Evolutionary conservation across 2,797 vertebrate genomes (phyloP).

Genomic region (Pipistrellus pipistrellus): DNA sequence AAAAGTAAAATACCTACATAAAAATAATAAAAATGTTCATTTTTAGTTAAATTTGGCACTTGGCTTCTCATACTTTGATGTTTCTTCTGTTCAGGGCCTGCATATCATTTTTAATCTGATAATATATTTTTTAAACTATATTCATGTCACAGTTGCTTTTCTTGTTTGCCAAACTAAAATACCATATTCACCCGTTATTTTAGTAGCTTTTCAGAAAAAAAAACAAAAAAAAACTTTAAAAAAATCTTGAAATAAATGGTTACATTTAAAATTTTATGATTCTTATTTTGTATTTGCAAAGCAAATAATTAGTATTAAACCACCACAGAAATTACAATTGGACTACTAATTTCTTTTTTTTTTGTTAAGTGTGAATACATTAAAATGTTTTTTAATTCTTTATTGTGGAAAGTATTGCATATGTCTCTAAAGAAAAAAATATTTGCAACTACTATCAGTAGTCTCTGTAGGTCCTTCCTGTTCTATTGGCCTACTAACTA

Average conservation of each 20-base stretch:
- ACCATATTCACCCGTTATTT: slow-evolving; percentile 48
- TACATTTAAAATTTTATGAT: slow-evolving; percentile 52
- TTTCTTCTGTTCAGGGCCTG: not conserved
- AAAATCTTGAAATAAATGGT: not conserved
- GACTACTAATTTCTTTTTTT: not conserved
- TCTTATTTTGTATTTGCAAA: slow-evolving; percentile 39
- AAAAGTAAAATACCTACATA: slow-evolving; percentile 47
- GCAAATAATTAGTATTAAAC: slow-evolving; percentile 42
- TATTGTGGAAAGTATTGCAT: too few species aligned
- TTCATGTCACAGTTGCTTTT: slow-evolving; percentile 49
- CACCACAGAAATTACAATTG: slow-evolving; percentile 24
- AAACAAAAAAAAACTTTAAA: not conserved
- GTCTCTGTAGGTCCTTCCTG: not conserved
- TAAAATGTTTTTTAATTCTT: too few species aligned
- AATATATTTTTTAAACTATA: not conserved
- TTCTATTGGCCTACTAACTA: slow-evolving; percentile 18
- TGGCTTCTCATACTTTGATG: not conserved
- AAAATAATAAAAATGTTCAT: slow-evolving; percentile 1
- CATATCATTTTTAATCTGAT: slow-evolving; percentile 36
- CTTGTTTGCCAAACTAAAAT: slow-evolving; percentile 47
- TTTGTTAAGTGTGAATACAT: too few species aligned
- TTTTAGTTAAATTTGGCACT: not conserved
- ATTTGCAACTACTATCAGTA: not conserved
- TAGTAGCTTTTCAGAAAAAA: slow-evolving; percentile 44
- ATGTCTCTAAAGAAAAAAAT: slow-evolving; percentile 23